These are phyloP conservation scores for Bovichtus variegatus DNA, from an alignment of 2,797 vertebrate genomes.

Conservation along the genomic window DNA sequence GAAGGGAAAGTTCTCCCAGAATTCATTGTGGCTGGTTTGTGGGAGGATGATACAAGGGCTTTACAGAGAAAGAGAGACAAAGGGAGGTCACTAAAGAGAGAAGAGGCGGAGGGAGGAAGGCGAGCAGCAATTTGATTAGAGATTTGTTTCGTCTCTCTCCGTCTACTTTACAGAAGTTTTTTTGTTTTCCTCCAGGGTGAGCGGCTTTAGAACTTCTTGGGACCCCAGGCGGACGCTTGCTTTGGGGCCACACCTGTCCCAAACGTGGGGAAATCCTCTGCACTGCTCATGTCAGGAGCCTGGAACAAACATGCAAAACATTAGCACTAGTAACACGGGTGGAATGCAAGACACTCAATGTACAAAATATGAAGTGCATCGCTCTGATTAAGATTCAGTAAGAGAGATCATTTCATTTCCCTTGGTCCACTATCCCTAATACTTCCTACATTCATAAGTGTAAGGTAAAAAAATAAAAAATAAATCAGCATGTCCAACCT, in stretches of 20 bases:
- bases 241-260: slow-evolving; percentile 84
- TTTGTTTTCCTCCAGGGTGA: slow-evolving; percentile 10
- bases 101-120: slow-evolving; percentile 50
- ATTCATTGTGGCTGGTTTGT: slow-evolving; percentile 73
- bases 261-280: slow-evolving; percentile 88
- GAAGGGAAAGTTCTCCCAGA: slow-evolving; percentile 62
- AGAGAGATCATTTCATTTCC: background rate
- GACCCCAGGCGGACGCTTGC: slow-evolving; percentile 86
- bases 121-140: slow-evolving; percentile 74
- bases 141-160: slow-evolving; percentile 53
- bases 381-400: background rate
- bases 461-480: background rate
- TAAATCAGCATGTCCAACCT: slow-evolving; percentile 69
- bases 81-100: slow-evolving; percentile 44
- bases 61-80: slow-evolving; percentile 49
- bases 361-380: background rate
- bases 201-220: slow-evolving; percentile 84
- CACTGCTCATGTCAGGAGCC: slow-evolving; percentile 88
- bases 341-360: background rate
- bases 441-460: background rate
- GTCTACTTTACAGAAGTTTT: slow-evolving; percentile 60
- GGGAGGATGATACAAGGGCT: slow-evolving; percentile 41
- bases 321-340: background rate
- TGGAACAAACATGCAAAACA: slow-evolving; percentile 48
- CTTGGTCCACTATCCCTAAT: background rate